Evolutionary conservation across 2,113 vertebrate genomes (phyloP), one percentile per base, ranked within the genome.

Genomic region (Myocastor coypus): DNA sequence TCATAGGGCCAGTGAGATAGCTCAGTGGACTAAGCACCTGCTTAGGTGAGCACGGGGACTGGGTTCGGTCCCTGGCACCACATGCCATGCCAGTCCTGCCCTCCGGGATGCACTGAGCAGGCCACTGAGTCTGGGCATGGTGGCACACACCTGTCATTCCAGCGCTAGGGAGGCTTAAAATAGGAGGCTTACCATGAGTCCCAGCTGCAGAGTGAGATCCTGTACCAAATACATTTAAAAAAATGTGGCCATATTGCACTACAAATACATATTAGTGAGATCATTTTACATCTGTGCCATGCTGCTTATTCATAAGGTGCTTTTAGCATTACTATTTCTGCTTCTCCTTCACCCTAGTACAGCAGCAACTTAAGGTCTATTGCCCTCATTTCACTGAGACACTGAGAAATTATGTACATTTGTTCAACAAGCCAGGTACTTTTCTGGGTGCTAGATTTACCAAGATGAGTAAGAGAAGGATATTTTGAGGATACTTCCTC

Each of bases 391-490:
- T 92, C 78, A 83, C 40, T 34, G 37, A 88, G 64, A 84, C 22
- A 55, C 5, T 34, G 12, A 69, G 52, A 92, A 92, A 34, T 82
- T 77, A 59, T 52, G 2, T 7, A 11, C 57, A 50, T 64, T 40
- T 95, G 37, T 52, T 83, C 34, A 92, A 81, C 9, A 89, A 94
- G 37, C 13, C 24, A 88, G 88, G 57, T 8, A 84, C 55, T 75
- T 94, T 92, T 57, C 84, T 73, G 64, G 69, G 9, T 42, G 89
- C 30, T 46, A 64, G 19, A 78, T 69, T 92, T 68, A 87, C 5
- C 83, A 40, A 34, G 78, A 91, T 64, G 50, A 93, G 66, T 46
- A 87, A 52, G 59, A 46, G 42, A 71, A 55, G 61, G 28, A 28
- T 66, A 80, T 11, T 83, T 61, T 3, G 71, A 57, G 63, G 30